A percentile compares a stretch with the other conserved stretches of the same genome.
Conservation (phyloP, 1,140 invertebrate species). For the Achatina immaculata region DNA sequence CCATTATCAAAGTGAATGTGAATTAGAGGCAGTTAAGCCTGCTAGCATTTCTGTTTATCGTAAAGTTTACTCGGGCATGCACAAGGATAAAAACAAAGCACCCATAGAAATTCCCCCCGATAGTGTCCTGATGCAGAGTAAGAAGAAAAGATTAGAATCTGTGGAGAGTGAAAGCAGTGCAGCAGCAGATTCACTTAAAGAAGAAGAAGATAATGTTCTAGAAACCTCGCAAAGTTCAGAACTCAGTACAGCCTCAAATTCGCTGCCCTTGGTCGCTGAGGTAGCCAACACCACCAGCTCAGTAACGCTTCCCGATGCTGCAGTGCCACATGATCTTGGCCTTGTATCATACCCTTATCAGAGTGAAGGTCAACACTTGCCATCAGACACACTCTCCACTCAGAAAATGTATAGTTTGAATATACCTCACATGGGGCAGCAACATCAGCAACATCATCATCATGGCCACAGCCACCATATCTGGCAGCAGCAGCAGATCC, state of each 20-base stretch:
- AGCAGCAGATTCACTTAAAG: background rate
- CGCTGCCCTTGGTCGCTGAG: background rate
- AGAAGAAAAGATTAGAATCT: background rate
- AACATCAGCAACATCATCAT: slow-evolving; percentile 11
- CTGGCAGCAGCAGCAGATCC: slow-evolving; percentile 5
- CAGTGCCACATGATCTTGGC: background rate
- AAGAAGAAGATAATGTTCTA: background rate
- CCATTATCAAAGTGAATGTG: slow-evolving; percentile 27
- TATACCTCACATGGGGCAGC: background rate
- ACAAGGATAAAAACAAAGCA: slow-evolving; percentile 21
- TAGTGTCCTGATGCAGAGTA: background rate
- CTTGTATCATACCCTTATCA: background rate
- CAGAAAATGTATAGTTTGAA: background rate
- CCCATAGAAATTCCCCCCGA: slow-evolving; percentile 22
- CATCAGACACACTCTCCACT: background rate
- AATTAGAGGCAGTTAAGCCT: slow-evolving; percentile 11
- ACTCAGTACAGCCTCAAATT: background rate
- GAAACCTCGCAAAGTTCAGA: background rate
- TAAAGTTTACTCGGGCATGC: slow-evolving; percentile 25
- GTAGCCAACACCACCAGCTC: background rate
- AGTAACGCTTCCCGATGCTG: background rate
- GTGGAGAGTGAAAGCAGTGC: background rate
- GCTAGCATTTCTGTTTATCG: slow-evolving; percentile 36
- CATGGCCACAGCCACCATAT: background rate
- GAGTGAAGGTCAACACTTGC: background rate